Conservation (phyloP, 2,113 vertebrate genomes). For the Onychorhynchus coronatus region DNA sequence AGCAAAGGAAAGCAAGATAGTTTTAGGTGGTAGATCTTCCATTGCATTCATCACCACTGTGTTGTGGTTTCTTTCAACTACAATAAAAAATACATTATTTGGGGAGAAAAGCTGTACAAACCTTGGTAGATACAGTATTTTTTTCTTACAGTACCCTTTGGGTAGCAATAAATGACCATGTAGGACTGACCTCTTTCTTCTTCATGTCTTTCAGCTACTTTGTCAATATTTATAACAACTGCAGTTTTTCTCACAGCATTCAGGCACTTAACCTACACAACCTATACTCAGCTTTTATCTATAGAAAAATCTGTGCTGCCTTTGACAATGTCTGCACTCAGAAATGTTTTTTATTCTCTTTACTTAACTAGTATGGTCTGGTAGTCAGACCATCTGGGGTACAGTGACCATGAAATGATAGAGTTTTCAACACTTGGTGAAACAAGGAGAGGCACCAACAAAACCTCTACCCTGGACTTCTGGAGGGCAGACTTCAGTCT, state of each 20-base stretch:
- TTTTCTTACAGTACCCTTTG: background rate
- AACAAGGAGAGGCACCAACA: background rate
- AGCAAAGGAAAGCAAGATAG: background rate
- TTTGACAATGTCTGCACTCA: background rate
- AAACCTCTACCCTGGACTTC: background rate
- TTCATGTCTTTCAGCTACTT: conserved; percentile 20
- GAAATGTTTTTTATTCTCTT: background rate
- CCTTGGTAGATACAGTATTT: background rate
- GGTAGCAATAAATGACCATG: background rate
- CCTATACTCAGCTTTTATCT: background rate
- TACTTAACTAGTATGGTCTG: background rate
- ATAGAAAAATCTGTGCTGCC: background rate
- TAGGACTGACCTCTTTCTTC: background rate
- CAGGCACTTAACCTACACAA: background rate
- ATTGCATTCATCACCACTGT: background rate
- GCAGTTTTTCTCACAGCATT: background rate
- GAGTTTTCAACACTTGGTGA: background rate
- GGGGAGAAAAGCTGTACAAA: background rate
- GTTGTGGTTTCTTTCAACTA: background rate
- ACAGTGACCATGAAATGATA: background rate
- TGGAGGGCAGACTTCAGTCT: background rate
- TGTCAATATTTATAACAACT: conserved; percentile 1
- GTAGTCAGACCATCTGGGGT: background rate
- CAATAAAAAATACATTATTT: background rate
- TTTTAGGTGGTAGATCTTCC: background rate